Conservation (phyloP, 2,797 vertebrate species). For the Myiothlypis coronata region DNA sequence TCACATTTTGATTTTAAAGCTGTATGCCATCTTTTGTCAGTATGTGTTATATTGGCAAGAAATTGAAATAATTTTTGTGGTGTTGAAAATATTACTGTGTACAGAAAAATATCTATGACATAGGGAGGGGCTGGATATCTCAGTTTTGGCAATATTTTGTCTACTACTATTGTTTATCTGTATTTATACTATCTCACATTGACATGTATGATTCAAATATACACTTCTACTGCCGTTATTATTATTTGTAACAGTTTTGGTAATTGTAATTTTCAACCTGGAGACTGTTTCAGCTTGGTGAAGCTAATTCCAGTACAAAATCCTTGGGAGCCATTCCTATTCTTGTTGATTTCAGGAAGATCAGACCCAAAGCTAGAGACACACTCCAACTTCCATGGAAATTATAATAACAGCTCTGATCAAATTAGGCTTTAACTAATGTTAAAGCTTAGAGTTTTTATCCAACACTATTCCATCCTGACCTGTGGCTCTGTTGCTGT, state of each 20-base stretch:
- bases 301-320: background rate
- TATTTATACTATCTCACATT: background rate
- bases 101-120: background rate
- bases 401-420: background rate
- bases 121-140: background rate
- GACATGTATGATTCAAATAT: background rate
- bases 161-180: background rate
- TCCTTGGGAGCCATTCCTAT: background rate
- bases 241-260: background rate
- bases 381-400: background rate
- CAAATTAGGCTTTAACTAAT: background rate
- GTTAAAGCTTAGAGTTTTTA: background rate
- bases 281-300: background rate
- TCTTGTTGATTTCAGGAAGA: background rate
- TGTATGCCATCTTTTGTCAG: background rate
- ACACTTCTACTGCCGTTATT: background rate
- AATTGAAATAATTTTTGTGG: background rate
- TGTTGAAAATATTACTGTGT: background rate
- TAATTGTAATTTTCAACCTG: background rate
- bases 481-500: background rate
- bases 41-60: background rate
- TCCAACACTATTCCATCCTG: background rate
- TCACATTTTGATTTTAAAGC: conserved; percentile 4
- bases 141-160: background rate
- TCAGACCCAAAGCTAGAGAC: background rate